Conservation (phyloP, 2,888 invertebrate genomes). For the Macaria liturata region DNA sequence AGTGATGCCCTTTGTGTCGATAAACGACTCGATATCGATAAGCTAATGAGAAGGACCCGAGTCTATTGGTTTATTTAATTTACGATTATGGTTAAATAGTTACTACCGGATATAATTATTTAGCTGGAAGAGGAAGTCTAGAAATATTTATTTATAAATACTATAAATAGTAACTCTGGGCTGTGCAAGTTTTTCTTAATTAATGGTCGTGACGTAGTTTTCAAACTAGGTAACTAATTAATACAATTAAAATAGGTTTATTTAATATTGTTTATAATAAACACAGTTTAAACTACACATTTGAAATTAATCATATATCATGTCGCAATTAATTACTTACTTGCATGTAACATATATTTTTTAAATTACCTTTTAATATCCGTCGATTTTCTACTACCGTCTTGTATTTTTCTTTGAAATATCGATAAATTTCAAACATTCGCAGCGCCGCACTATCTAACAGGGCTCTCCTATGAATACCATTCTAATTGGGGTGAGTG, state of each 20-base stretch:
- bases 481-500: conserved; percentile 68
- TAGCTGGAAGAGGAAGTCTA: not conserved
- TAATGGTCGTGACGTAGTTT: no score
- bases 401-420: conserved; percentile 23
- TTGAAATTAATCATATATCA: no score
- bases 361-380: no score
- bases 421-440: conserved; percentile 35
- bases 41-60: conserved; percentile 3
- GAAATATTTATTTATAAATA: not conserved
- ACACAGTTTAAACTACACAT: no score
- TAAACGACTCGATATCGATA: conserved; percentile 42
- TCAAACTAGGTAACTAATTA: no score
- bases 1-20: conserved; percentile 71
- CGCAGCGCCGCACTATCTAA: conserved; percentile 49
- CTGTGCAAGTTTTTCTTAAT: no score
- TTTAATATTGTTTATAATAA: no score
- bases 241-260: no score
- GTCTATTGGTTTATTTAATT: conserved; percentile 3
- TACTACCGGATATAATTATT: not conserved
- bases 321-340: no score
- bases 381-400: no score
- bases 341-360: no score
- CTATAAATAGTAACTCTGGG: no score
- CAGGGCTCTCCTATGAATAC: conserved; percentile 64
- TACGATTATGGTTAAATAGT: not conserved